These are phyloP conservation scores for Hypomesus transpacificus DNA, from an alignment of 2,113 vertebrate genomes.

Conservation along the genomic window DNA sequence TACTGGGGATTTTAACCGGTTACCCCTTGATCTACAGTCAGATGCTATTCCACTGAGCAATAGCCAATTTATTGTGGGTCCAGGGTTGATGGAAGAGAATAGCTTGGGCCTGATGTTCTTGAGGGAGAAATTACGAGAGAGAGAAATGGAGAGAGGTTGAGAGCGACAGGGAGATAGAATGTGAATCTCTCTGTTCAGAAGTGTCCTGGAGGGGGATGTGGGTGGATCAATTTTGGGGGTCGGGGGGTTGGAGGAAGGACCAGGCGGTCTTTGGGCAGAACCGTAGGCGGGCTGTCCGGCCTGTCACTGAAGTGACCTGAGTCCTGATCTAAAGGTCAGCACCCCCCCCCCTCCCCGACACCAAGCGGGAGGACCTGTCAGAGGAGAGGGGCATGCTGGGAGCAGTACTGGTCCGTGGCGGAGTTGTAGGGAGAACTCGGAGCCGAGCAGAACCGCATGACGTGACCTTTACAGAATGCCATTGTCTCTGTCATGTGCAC, in stretches of 20 bases:
- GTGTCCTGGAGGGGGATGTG: background rate
- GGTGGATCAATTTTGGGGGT: constrained; percentile 38
- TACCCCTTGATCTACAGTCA: too few species aligned
- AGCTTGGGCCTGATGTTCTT: too few species aligned
- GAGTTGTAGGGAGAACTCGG: constrained; percentile 25
- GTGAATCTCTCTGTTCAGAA: constrained; percentile 4
- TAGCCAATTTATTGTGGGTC: too few species aligned
- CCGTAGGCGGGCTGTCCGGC: constrained; percentile 37
- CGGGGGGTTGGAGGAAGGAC: background rate
- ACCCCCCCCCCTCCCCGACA: constrained; percentile 16
- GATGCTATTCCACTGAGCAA: too few species aligned
- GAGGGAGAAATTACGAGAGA: too few species aligned
- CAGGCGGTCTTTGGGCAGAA: constrained; percentile 5
- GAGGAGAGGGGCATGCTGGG: constrained; percentile 28
- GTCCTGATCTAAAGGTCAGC: constrained; percentile 59
- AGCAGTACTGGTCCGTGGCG: constrained; percentile 8
- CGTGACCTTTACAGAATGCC: constrained; percentile 57
- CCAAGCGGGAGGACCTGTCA: background rate
- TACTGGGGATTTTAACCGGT: too few species aligned
- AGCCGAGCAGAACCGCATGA: constrained; percentile 41
- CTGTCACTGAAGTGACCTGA: constrained; percentile 41
- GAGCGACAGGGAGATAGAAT: too few species aligned
- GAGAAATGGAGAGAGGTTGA: too few species aligned
- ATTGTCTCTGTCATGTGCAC: constrained; percentile 26
- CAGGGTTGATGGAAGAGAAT: too few species aligned